Percentiles rank a stretch among this genome's conserved stretches.
phyloP scores from a whole-genome alignment of 2,113 vertebrate genomes.

The Pollimyrus isidori region DNA sequence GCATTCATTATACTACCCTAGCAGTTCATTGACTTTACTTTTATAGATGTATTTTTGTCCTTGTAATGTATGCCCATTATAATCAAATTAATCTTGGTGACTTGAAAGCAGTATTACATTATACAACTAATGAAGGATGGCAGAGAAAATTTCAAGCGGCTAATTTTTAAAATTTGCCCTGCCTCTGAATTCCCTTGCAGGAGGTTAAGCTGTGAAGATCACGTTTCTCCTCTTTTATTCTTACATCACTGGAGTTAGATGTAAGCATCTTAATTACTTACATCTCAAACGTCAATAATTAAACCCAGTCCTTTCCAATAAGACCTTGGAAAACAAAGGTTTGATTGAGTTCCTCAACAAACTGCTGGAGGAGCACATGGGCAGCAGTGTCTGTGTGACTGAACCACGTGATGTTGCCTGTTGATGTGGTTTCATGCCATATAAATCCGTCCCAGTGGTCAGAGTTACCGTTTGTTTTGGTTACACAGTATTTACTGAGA shows the following conservation, averaged over 20 bases:
- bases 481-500: neutral
- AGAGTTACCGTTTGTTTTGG: neutral
- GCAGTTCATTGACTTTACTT: neutral
- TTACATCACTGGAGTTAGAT: slow-evolving; percentile 1
- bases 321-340: slow-evolving; percentile 26
- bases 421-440: slow-evolving; percentile 16
- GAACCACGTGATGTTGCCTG: slow-evolving; percentile 10
- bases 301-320: slow-evolving; percentile 14
- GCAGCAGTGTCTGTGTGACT: slow-evolving; percentile 18
- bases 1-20: neutral
- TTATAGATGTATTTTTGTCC: slow-evolving; percentile 4
- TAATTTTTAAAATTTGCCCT: neutral
- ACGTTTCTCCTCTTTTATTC: neutral
- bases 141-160: neutral
- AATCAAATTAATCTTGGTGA: slow-evolving; percentile 14
- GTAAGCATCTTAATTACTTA: slow-evolving; percentile 24
- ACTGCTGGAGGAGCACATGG: slow-evolving; percentile 11
- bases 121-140: slow-evolving; percentile 18
- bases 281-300: slow-evolving; percentile 24
- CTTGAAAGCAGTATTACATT: slow-evolving; percentile 11
- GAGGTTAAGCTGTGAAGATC: neutral
- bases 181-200: neutral
- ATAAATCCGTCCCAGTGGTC: neutral
- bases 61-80: neutral
- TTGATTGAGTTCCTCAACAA: slow-evolving; percentile 22